Conservation (phyloP, 2,888 invertebrate genomes). For the Xanthorhoe spadicearia region DNA sequence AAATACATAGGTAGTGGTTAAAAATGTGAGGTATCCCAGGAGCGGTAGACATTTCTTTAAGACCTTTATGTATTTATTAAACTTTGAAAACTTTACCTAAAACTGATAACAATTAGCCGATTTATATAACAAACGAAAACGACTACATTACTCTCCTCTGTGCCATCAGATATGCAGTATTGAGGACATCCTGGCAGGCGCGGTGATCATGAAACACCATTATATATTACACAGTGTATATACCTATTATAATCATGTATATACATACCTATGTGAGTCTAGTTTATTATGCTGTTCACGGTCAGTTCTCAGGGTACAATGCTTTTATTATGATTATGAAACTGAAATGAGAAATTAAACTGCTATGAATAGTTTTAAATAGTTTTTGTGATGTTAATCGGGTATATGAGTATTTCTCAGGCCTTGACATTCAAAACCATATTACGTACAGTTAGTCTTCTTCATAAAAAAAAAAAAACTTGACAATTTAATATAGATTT, state of each 20-base stretch:
- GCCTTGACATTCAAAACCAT: background rate
- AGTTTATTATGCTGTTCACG: conserved; percentile 34
- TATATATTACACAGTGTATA: conserved; percentile 17
- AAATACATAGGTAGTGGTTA: no score
- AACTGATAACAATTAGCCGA: no score
- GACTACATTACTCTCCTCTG: conserved; percentile 37
- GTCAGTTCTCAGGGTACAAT: conserved; percentile 31
- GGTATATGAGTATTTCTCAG: background rate
- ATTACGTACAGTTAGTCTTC: no score
- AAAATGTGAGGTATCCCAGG: no score
- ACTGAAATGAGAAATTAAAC: conserved; percentile 10
- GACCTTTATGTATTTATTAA: no score
- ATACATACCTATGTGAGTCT: conserved; percentile 19
- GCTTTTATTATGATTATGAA: conserved; percentile 30
- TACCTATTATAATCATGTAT: background rate
- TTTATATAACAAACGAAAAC: background rate
- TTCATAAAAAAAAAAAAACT: no score
- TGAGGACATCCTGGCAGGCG: conserved; percentile 66
- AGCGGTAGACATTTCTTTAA: no score
- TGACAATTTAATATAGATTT: no score
- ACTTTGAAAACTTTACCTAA: no score
- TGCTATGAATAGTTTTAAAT: background rate
- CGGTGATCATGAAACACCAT: conserved; percentile 46
- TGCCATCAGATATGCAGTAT: conserved; percentile 53
- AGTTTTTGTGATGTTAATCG: background rate